Evolutionary conservation across 2,888 invertebrate genomes (phyloP), one percentile per base, ranked within the genome.

Genomic region (Mayetiola destructor): DNA sequence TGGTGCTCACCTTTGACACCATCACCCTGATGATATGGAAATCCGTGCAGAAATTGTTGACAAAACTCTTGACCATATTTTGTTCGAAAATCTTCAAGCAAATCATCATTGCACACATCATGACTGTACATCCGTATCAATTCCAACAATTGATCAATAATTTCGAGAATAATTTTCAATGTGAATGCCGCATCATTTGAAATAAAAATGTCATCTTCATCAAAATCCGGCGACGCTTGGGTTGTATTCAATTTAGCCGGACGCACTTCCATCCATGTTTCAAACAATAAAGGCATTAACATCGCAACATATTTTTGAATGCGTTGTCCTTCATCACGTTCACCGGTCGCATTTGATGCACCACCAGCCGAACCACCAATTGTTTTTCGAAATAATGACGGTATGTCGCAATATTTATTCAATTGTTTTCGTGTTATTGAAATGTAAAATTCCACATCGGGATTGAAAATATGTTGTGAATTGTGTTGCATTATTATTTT

Each of bases 241-340:
- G 3, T 10, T 10, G 16, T 10, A 32, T 53, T 53, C 6, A 52
- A 14, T 29, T 66, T 68, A 60, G 66, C 73, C 5, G 86, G 82
- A 54, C 80, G 75, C 14, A 83, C 84, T 75, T 92, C 92, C 23
- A 88, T 69, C 89, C 91, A 92, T 55, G 85, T 85, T 68, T 90
- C 88, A 67, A 85, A 78, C 57, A 92, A 74, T 23, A 92, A 72
- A 1, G 90, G 88, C 71, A 90, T 76, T 52, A 91, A 72, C 35
- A 80, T 78, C 59, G 78, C 74, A 30, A 83, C 75, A 67, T 87
- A 85, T 55, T 76, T 76, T 57, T 76, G 74, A 59, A 87, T 61
- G 21, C 58, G 39, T 37, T 53, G 35, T 21, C 21, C 30, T 40
- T 57, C 57, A 27, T 54, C 56, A 29, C 63, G 76, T 61, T 73